A percentile compares a stretch with the other conserved stretches of the same genome.
Evolutionary conservation across 2,113 vertebrate genomes (phyloP).

Genomic region (Nothobranchius kuhntae): DNA sequence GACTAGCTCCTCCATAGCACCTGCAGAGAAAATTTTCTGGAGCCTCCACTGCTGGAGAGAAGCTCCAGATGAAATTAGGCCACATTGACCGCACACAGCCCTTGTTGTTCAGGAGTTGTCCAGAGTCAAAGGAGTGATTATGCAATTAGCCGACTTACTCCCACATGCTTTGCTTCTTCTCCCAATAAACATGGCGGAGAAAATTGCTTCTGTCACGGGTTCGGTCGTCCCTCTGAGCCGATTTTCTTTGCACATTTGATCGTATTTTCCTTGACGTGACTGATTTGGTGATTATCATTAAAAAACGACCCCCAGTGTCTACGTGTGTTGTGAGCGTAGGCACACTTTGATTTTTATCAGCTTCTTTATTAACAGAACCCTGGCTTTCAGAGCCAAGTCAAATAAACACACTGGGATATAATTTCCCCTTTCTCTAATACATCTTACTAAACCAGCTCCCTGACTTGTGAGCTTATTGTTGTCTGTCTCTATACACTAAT

Average conservation of each 20-base stretch:
- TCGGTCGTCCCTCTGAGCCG: not conserved
- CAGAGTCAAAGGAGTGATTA: constrained; percentile 36
- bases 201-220: not conserved
- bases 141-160: constrained; percentile 10
- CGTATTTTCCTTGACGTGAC: not conserved
- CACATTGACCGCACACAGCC: constrained; percentile 26
- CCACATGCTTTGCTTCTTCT: constrained; percentile 26
- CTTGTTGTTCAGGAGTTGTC: constrained; percentile 27
- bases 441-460: constrained; percentile 44
- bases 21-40: too few relatives aligned
- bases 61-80: constrained; percentile 4
- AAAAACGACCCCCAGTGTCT: not conserved
- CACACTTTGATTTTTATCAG: constrained; percentile 59
- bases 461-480: constrained; percentile 23
- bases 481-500: not conserved
- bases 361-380: constrained; percentile 43
- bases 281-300: constrained; percentile 13
- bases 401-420: constrained; percentile 63
- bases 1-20: too few relatives aligned
- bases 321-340: constrained; percentile 25
- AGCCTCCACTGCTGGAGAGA: not conserved
- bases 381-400: constrained; percentile 66
- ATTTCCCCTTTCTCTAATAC: constrained; percentile 56
- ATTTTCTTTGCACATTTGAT: constrained; percentile 13
- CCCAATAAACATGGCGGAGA: not conserved